These are phyloP conservation scores for Xylota sylvarum DNA, from an alignment of 2,888 invertebrate species.

Conservation along the genomic window DNA sequence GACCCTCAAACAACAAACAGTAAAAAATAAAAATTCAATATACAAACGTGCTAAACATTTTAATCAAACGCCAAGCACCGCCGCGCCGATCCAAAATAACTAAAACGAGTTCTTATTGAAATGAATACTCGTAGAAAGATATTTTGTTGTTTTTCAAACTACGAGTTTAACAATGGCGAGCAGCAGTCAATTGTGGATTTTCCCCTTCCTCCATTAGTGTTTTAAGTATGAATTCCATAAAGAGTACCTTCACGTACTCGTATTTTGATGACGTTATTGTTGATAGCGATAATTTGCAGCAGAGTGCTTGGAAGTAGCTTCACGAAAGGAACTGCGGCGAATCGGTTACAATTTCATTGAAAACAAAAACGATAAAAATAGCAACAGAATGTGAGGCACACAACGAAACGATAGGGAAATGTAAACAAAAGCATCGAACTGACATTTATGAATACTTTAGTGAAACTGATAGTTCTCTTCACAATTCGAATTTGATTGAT, in stretches of 20 bases:
- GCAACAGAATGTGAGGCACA: not conserved
- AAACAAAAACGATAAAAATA: not conserved
- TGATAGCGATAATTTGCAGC: not conserved
- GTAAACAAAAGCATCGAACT: not conserved
- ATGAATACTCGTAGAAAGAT: conserved; percentile 9
- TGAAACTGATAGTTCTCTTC: not conserved
- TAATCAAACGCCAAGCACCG: conserved; percentile 4
- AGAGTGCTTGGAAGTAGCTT: not conserved
- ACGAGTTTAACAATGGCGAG: not conserved
- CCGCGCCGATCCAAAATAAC: not conserved
- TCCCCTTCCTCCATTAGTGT: not conserved
- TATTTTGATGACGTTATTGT: not conserved
- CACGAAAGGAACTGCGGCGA: not conserved
- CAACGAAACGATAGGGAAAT: not conserved
- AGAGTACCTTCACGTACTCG: not conserved
- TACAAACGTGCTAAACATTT: conserved; percentile 1
- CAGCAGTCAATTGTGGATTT: not conserved
- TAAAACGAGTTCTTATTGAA: conserved; percentile 31
- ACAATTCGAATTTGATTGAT: not conserved
- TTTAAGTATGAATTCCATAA: not conserved
- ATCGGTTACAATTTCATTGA: not conserved
- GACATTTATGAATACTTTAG: not conserved
- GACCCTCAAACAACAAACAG: not conserved
- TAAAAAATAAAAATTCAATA: not conserved
- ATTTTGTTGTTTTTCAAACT: not conserved